Percentiles rank a stretch among this genome's conserved stretches.
phyloP scores from a whole-genome alignment of 2,113 vertebrate species.

The Verasper variegatus region DNA sequence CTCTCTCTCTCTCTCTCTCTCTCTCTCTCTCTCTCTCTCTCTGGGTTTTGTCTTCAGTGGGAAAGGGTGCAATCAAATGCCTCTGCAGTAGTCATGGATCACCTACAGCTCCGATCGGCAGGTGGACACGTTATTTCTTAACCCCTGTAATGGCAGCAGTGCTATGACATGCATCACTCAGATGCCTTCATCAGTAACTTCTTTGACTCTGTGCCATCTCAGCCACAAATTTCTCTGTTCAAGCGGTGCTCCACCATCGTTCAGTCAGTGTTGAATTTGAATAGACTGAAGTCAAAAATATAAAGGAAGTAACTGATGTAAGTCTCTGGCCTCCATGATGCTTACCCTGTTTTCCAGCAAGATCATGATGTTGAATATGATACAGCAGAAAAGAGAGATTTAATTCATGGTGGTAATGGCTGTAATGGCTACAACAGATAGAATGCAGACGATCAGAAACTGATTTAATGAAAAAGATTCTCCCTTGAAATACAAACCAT shows the following conservation, averaged over 20 bases:
- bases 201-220: not conserved
- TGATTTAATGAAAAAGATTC: too few species aligned
- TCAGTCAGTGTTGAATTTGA: not conserved
- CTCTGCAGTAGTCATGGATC: not conserved
- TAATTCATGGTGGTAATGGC: too few species aligned
- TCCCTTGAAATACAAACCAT: not conserved
- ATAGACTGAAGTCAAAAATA: not conserved
- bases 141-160: not conserved
- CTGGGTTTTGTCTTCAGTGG: not conserved
- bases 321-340: too few species aligned
- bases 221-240: not conserved
- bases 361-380: not conserved
- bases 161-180: not conserved
- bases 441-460: too few species aligned
- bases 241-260: not conserved
- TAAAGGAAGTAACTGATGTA: not conserved
- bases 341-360: not conserved
- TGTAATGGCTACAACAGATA: too few species aligned
- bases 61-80: not conserved
- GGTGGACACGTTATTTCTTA: not conserved
- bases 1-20: not conserved
- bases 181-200: not conserved
- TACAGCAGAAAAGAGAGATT: not conserved
- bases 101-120: not conserved
- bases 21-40: conserved; percentile 1